Base-by-base conservation (phyloP, 1,140 invertebrate genomes). In the Drosophila pallidifrons region DNA sequence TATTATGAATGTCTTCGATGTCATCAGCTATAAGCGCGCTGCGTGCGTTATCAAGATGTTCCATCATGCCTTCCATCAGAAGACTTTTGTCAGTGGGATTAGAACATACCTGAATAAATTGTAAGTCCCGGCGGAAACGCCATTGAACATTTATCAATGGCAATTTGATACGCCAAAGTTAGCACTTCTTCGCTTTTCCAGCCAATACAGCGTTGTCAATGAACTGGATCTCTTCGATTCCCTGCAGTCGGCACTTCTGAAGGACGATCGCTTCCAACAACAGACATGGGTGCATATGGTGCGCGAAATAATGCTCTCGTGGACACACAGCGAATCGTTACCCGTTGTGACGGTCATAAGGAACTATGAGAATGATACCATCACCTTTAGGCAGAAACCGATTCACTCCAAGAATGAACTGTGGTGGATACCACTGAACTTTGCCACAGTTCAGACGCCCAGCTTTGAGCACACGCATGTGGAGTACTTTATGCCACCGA, bases 1-100 rank as follows among this genome's bases (percentile, higher is more conserved):
- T 82, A 96, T 98, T 52, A 93, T 95, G 32, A 94, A 94, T 13
- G 95, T 96, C 3, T 98, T 98, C 85, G 97, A 98, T 90, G 93
- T 93, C 2, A 97, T 98, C 11, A 95, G 96, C 1, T 98, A 98
- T 83, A 94, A 94, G 54, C 95, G 95, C 92, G 93, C 91, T 16
- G 92, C 91, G 75, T 92, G 87, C 55, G 90, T 94, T n/a, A 93
- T 94, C 57, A 91, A 91, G 41, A 94, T 94, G 94, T 93, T 94
- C 59, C 81, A 92, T 28, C 90, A 93, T 51, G 92, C 93, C 15
- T 83, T 94, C 32, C 79, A 75, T 0, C 81, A 92, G 58, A 43
- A 88, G 5, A 68, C 85, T 11, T 94, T 94, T 43, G 43, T 91
- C n/a, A 52, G 64, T 0, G 92, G 91, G 16, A 80, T 94, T 5